These are phyloP conservation scores for Brachionus asplanchnoidis DNA, from an alignment of 1,140 invertebrate genomes.

Conservation along the genomic window DNA sequence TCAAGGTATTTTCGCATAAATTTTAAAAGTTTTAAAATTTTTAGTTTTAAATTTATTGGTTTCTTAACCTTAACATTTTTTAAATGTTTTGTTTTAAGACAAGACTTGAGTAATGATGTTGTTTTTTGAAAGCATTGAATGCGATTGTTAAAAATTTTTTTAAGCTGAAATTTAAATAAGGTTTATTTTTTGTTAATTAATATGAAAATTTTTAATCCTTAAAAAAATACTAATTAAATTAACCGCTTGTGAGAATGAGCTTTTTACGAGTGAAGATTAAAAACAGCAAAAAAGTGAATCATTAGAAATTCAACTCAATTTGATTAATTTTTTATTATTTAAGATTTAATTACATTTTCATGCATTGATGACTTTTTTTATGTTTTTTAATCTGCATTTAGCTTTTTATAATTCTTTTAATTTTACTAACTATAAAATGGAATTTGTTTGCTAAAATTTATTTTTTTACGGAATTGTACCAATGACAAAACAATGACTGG, in stretches of 20 bases:
- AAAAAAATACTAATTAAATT: background rate
- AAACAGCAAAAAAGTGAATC: background rate
- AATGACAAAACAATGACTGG: too few relatives aligned
- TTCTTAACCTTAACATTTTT: background rate
- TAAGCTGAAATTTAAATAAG: background rate
- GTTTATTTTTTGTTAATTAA: background rate
- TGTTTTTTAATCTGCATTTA: too few relatives aligned
- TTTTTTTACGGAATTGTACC: background rate
- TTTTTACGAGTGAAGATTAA: background rate
- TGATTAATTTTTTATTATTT: too few relatives aligned
- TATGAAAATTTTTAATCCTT: background rate
- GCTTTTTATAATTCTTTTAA: too few relatives aligned
- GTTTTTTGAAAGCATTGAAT: slow-evolving; percentile 1
- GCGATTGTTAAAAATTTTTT: background rate
- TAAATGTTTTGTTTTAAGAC: background rate
- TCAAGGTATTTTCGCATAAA: background rate
- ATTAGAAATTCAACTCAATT: too few relatives aligned
- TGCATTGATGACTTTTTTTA: too few relatives aligned
- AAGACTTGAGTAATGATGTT: slow-evolving; percentile 28
- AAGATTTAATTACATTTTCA: too few relatives aligned
- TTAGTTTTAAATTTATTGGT: background rate
- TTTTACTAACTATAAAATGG: too few relatives aligned
- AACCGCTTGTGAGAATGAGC: background rate
- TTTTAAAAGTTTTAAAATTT: background rate
- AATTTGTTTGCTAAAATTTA: background rate